Evolutionary conservation across 2,797 vertebrate species (phyloP), one percentile per base, ranked within the genome.

Genomic region (Tiaroga cobitis): DNA sequence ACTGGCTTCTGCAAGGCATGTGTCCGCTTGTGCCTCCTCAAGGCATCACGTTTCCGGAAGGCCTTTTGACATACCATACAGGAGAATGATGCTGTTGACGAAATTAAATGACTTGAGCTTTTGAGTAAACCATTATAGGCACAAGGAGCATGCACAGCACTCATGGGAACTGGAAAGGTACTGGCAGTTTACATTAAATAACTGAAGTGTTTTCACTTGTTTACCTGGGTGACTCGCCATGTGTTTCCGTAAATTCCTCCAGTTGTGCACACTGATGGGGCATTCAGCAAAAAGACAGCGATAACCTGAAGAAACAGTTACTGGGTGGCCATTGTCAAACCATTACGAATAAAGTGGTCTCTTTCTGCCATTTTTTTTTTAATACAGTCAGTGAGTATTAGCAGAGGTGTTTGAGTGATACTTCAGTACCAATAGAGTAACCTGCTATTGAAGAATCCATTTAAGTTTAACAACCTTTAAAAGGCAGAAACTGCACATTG

Each of bases 241-340:
- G 82, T 96, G 96, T 74, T 94, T 95, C 85, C 89, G 87, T 51
- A 95, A 92, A 82, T 91, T 94, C 0, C 91, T 80, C 96, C 96
- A 96, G 67, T 93, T 95, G 39, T 81, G 43, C n/a, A 91, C 91
- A 7, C 91, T 61, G 13, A 93, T 88, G 68, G 92, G 88, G 83
- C 96, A 97, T 84, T 90, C 77, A 0, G 81, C 37, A 10, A 82
- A 85, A 43, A 89, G 90, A 86, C 96, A 97, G 72, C 54, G 84
- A 79, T 97, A 97, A 70, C 96, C 96, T 97, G 69, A n/a, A 74
- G 49, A 11, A 2, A 13, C 32, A 37, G 10, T 76, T 24, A 51
- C 26, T n/a, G 65, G 5, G 11, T 41, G 7, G 39, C 11, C n/a
- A 6, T 8, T 65, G 15, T 65, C 15, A 63, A 61, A 61, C 11